Conservation (phyloP, 2,113 vertebrate species). For the Phylloscopus trochiloides region DNA sequence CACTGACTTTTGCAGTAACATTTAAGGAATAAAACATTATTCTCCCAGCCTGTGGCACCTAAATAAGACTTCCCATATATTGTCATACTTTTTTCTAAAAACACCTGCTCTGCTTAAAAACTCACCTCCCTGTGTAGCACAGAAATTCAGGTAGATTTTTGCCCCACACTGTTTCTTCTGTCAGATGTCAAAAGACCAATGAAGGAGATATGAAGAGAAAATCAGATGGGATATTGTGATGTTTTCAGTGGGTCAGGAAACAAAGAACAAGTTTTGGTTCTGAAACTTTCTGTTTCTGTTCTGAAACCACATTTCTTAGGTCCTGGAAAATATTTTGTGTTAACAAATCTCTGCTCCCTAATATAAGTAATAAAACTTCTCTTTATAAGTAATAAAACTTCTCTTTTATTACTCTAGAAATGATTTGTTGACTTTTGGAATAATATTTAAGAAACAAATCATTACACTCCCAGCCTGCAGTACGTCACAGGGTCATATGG, state of each 20-base stretch:
- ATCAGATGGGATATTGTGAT: neutral
- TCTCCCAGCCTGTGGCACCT: neutral
- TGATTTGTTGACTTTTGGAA: slow-evolving; percentile 36
- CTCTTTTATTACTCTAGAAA: slow-evolving; percentile 22
- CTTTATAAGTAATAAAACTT: neutral
- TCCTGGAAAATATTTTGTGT: neutral
- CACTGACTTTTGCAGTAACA: neutral
- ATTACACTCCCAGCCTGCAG: neutral
- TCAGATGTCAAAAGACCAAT: neutral
- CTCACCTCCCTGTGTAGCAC: slow-evolving; percentile 25
- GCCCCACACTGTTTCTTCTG: neutral
- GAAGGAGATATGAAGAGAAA: neutral
- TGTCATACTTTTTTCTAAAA: neutral
- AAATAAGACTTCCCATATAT: neutral
- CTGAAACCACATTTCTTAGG: neutral
- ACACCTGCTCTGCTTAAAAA: neutral
- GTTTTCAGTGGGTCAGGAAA: neutral
- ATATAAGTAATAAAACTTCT: too few relatives aligned
- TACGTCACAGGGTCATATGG: slow-evolving; percentile 28
- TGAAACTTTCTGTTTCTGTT: neutral
- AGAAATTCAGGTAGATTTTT: neutral
- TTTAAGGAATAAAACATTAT: neutral
- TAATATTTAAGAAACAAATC: slow-evolving; percentile 31
- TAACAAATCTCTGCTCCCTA: neutral
- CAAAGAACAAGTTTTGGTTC: neutral